These are phyloP conservation scores for Apocrypta bakeri DNA, from an alignment of 1,140 invertebrate species.

Conservation along the genomic window DNA sequence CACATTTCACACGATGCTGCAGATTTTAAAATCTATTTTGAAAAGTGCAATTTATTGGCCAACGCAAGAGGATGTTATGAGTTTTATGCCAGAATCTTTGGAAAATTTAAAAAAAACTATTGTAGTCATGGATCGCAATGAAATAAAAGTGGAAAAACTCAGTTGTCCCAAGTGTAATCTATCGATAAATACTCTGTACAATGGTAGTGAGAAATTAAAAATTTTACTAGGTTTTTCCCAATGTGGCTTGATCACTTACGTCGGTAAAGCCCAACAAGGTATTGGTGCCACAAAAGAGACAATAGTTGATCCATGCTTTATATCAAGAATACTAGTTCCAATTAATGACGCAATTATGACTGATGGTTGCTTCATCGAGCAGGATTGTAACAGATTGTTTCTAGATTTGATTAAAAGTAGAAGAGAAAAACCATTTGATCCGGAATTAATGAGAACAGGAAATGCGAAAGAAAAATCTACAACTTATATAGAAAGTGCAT, in stretches of 20 bases:
- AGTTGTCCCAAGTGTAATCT: background rate
- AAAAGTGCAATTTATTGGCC: conserved; percentile 31
- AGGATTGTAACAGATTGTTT: background rate
- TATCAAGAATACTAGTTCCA: background rate
- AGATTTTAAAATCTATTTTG: background rate
- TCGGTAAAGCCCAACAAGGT: background rate
- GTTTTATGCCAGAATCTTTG: background rate
- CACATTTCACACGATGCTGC: background rate
- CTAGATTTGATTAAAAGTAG: background rate
- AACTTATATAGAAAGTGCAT: background rate
- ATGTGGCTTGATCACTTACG: conserved; percentile 13
- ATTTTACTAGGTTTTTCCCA: conserved; percentile 22
- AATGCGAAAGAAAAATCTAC: background rate
- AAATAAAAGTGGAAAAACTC: background rate
- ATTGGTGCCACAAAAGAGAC: background rate
- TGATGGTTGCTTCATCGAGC: conserved; percentile 1
- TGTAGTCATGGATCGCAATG: background rate
- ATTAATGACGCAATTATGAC: conserved; percentile 11
- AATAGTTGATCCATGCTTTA: background rate
- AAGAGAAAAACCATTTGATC: background rate
- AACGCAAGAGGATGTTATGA: background rate
- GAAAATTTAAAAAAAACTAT: background rate
- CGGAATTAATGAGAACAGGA: too few relatives aligned
- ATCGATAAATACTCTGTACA: background rate
- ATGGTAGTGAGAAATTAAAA: background rate